These are phyloP conservation scores for Phymorhynchus buccinoides DNA, from an alignment of 1,140 invertebrate genomes.

Conservation along the genomic window DNA sequence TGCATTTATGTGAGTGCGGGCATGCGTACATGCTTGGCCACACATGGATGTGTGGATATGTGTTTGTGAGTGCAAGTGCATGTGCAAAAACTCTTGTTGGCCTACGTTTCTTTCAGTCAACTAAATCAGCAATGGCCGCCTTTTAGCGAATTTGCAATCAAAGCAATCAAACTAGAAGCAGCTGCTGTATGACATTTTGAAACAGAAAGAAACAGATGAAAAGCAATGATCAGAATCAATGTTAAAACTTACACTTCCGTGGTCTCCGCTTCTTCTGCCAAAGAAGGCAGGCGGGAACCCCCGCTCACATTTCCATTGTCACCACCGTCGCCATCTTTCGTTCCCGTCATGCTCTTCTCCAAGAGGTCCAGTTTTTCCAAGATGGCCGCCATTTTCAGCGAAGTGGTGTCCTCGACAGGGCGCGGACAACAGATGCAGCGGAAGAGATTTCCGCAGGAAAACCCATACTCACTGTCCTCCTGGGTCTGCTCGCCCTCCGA, in stretches of 20 bases:
- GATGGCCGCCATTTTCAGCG: slow-evolving; percentile 53
- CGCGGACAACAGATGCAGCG: slow-evolving; percentile 65
- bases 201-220: too few species aligned
- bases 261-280: slow-evolving; percentile 32
- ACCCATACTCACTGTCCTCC: slow-evolving; percentile 61
- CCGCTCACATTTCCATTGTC: slow-evolving; percentile 11
- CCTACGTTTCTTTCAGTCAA: too few species aligned
- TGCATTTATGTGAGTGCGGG: too few species aligned
- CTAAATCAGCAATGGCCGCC: too few species aligned
- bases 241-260: slow-evolving; percentile 31
- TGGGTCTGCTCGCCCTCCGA: not conserved
- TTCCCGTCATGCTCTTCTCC: slow-evolving; percentile 43
- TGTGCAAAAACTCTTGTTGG: too few species aligned
- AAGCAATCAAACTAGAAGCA: too few species aligned
- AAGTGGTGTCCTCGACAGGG: slow-evolving; percentile 40
- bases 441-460: slow-evolving; percentile 66
- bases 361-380: slow-evolving; percentile 58
- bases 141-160: too few species aligned
- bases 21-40: too few species aligned
- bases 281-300: not conserved
- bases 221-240: too few species aligned
- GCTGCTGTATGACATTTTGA: too few species aligned
- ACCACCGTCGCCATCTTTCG: not conserved
- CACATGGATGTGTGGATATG: too few species aligned
- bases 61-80: too few species aligned